These are phyloP conservation scores for Axinella damicornis DNA, from an alignment of 37 sponge, comb jelly and placozoan species.

Conservation along the genomic window DNA sequence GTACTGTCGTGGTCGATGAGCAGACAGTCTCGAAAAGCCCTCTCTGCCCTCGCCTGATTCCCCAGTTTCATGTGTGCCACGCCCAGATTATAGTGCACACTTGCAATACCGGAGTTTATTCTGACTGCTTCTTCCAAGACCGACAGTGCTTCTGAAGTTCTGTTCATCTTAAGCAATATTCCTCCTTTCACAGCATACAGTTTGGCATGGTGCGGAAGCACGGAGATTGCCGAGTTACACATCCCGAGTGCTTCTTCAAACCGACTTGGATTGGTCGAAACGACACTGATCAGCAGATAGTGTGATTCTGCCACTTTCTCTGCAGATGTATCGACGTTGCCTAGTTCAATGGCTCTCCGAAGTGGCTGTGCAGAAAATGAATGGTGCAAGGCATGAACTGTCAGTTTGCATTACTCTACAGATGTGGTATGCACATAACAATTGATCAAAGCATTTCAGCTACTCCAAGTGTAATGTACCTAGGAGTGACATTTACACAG, in stretches of 20 bases:
- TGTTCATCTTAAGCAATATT: conserved; percentile 61
- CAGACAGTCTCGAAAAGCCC: conserved; percentile 27
- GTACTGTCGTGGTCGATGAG: neutral
- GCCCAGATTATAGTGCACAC: conserved; percentile 64
- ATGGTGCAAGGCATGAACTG: too few species aligned
- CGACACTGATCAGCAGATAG: conserved; percentile 5
- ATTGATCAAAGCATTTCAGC: too few species aligned
- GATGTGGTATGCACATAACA: too few species aligned
- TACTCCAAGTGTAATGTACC: too few species aligned
- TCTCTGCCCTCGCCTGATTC: conserved; percentile 28
- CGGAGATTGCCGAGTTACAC: neutral
- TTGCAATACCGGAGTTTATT: conserved; percentile 23
- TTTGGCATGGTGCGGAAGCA: neutral
- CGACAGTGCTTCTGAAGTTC: conserved; percentile 28
- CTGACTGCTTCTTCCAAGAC: conserved; percentile 17
- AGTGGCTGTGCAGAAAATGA: conserved; percentile 17
- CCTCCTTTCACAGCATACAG: conserved; percentile 20
- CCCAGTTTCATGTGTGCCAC: conserved; percentile 40
- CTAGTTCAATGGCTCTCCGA: conserved; percentile 25
- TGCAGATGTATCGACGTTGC: neutral
- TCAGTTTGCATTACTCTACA: too few species aligned
- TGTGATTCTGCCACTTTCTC: conserved; percentile 8
- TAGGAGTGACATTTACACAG: too few species aligned
- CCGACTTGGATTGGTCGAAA: neutral
- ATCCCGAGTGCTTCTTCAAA: conserved; percentile 16